phyloP scores from a whole-genome alignment of 2,113 vertebrate genomes.

The Lota lota region DNA sequence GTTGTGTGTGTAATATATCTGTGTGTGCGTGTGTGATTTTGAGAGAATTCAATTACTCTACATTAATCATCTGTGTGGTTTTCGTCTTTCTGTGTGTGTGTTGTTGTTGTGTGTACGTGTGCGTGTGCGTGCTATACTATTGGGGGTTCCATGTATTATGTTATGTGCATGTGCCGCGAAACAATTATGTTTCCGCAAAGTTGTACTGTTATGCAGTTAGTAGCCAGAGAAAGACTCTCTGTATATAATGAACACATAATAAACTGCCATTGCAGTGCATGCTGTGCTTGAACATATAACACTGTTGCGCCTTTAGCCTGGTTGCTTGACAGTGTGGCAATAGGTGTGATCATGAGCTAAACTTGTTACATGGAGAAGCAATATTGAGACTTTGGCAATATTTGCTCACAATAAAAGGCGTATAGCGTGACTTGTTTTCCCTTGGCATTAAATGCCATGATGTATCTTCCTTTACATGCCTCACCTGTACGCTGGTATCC shows the following conservation, averaged over 20 bases:
- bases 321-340: no score
- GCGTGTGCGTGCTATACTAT: conserved; percentile 25
- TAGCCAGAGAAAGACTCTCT: no score
- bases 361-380: conserved; percentile 56
- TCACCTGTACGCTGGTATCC: conserved; percentile 73
- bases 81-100: no score
- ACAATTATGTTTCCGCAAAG: conserved; percentile 18
- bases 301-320: conserved; percentile 29
- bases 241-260: no score
- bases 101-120: no score
- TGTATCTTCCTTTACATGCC: conserved; percentile 75
- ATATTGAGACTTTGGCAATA: conserved; percentile 72
- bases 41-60: not conserved
- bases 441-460: conserved; percentile 70
- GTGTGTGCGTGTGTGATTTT: conserved; percentile 20
- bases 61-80: not conserved
- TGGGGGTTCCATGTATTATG: conserved; percentile 29
- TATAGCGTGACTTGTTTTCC: conserved; percentile 62
- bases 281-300: conserved; percentile 19
- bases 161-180: conserved; percentile 42
- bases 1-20: conserved; percentile 3
- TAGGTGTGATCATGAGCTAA: conserved; percentile 53
- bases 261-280: no score
- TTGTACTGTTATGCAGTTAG: no score
- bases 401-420: conserved; percentile 63